Evolutionary conservation across 2,113 vertebrate genomes (phyloP), one percentile per base, ranked within the genome.

Genomic region (Mungos mungo): DNA sequence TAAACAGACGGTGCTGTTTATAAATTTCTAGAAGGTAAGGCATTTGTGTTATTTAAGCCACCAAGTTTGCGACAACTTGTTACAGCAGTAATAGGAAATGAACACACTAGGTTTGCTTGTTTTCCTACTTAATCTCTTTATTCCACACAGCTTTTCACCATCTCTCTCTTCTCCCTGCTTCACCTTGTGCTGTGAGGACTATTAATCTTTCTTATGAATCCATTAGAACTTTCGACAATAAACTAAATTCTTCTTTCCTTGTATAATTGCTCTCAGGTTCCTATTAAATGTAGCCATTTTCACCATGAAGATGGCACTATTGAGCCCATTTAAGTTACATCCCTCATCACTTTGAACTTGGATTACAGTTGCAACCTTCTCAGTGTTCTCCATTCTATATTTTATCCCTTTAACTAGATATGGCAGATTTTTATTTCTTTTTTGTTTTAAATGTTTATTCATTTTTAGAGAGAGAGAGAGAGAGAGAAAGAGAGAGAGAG

Each of bases 171-270:
- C 35, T 57, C 27, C 21, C 25, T 2, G 1, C 19, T 35, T 54
- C 13, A 2, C 14, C 60, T 38, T 29, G 52, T n/a, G 45, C n/a
- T 69, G 9, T 4, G 66, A 60, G 76, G 50, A 33, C 41, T 83
- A 3, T 57, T n/a, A 15, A 10, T 92, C 80, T 69, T 77, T 90
- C 74, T 74, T 82, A 60, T 81, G 54, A 87, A 31, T 66, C 31
- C 47, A 33, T 16, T 71, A 68, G 87, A 63, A 96, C 68, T 79
- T 79, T 54, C 88, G 71, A 86, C 29, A 92, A 52, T 47, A 88
- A 95, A 90, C 29, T 18, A 80, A 69, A 54, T 85, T 82, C 38
- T 66, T 33, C 9, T 27, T 91, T 71, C 68, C 77, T 50, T 45
- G 31, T 50, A 65, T 14, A 41, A 27, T 54, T 63, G 38, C 54